These are phyloP conservation scores for Limnephilus auricula DNA, from an alignment of 2,888 invertebrate species.

Conservation along the genomic window DNA sequence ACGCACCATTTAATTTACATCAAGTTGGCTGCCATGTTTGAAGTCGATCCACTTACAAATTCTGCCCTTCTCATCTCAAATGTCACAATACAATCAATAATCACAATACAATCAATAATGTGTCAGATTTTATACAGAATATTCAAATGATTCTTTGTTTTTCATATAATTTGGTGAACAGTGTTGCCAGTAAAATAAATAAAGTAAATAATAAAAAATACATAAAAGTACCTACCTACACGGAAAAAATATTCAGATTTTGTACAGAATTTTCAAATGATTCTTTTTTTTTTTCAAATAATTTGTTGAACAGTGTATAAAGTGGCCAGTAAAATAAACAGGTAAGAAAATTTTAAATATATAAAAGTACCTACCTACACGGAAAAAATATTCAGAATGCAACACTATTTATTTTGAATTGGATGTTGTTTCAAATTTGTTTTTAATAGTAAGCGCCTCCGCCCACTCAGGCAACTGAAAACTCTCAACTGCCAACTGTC, in stretches of 20 bases:
- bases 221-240: neutral
- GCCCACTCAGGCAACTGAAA: too few relatives aligned
- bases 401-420: neutral
- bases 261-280: neutral
- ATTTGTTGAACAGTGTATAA: neutral
- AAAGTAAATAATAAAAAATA: neutral
- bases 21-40: conserved; percentile 63
- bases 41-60: conserved; percentile 64
- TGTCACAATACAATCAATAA: neutral
- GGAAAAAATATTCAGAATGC: neutral
- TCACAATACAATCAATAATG: neutral
- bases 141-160: neutral
- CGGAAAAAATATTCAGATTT: neutral
- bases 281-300: neutral
- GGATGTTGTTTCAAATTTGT: neutral
- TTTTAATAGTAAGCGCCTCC: too few relatives aligned
- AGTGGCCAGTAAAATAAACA: neutral
- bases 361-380: neutral
- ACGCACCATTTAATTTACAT: conserved; percentile 61
- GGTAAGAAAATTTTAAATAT: neutral
- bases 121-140: neutral
- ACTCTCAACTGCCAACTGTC: too few relatives aligned
- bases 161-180: neutral
- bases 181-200: neutral
- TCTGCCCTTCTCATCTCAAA: conserved; percentile 39